Conservation (phyloP, 1,140 invertebrate genomes). For the Calosoma granatense region DNA sequence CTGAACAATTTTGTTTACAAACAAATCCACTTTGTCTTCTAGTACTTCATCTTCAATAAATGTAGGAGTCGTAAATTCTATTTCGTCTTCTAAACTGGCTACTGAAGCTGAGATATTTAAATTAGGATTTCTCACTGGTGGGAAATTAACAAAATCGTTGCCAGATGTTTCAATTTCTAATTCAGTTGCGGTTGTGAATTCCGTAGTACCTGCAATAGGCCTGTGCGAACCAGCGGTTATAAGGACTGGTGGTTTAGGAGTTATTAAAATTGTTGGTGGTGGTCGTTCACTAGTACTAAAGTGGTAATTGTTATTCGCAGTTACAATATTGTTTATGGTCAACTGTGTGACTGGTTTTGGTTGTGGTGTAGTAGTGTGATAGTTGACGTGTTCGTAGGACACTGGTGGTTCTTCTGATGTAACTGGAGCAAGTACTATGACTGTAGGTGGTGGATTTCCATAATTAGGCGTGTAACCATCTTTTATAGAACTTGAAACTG, state of each 20-base stretch:
- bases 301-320: slow-evolving; percentile 42
- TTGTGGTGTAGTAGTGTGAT: slow-evolving; percentile 30
- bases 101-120: slow-evolving; percentile 53
- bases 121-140: slow-evolving; percentile 71
- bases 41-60: slow-evolving; percentile 63
- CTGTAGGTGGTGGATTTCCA: slow-evolving; percentile 54
- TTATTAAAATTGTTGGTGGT: slow-evolving; percentile 45
- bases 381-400: slow-evolving; percentile 7
- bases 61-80: slow-evolving; percentile 57
- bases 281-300: slow-evolving; percentile 35
- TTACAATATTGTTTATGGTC: slow-evolving; percentile 46
- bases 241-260: slow-evolving; percentile 46
- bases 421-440: slow-evolving; percentile 55
- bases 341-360: slow-evolving; percentile 41
- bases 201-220: slow-evolving; percentile 18
- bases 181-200: slow-evolving; percentile 18
- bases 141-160: slow-evolving; percentile 67
- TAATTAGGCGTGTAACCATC: slow-evolving; percentile 14
- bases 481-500: slow-evolving; percentile 15
- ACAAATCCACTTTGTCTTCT: slow-evolving; percentile 66
- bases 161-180: slow-evolving; percentile 35
- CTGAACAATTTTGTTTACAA: slow-evolving; percentile 72
- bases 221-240: slow-evolving; percentile 24
- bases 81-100: slow-evolving; percentile 39
- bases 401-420: slow-evolving; percentile 25